Conservation (phyloP, 2,113 vertebrate genomes). For the Chroicocephalus ridibundus region DNA sequence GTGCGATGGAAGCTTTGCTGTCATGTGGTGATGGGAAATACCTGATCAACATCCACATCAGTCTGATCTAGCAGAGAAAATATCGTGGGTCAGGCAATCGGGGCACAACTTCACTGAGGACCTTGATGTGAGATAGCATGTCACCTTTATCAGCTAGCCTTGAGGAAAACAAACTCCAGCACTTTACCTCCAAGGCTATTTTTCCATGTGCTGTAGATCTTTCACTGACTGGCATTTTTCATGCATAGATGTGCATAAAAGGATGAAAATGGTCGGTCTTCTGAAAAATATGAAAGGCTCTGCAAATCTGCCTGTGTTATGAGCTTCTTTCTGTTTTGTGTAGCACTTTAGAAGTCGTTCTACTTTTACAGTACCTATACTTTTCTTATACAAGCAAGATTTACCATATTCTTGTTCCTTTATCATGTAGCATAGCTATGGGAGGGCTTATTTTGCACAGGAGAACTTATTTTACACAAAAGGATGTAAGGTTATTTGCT, state of each 20-base stretch:
- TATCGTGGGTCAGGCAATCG: not conserved
- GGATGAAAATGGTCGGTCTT: not conserved
- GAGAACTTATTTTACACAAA: not conserved
- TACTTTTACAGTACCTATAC: not conserved
- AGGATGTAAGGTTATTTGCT: not conserved
- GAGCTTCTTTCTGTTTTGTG: not conserved
- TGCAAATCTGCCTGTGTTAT: not conserved
- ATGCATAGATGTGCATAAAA: not conserved
- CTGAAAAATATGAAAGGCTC: not conserved
- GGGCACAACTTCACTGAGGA: not conserved
- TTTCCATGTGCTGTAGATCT: not conserved
- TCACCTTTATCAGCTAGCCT: not conserved
- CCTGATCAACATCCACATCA: accelerated
- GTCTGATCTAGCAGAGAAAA: not conserved
- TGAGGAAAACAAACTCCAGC: not conserved
- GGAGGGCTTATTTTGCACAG: not conserved
- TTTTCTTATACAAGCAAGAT: not conserved
- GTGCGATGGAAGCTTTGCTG: not conserved
- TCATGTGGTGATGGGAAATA: not conserved
- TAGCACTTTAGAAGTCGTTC: not conserved
- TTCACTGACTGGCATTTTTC: not conserved
- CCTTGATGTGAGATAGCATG: not conserved
- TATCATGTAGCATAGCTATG: not conserved
- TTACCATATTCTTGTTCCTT: not conserved
- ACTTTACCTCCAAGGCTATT: not conserved